These are phyloP conservation scores for Drosophila monieri DNA, from an alignment of 2,888 invertebrate genomes.

Conservation along the genomic window DNA sequence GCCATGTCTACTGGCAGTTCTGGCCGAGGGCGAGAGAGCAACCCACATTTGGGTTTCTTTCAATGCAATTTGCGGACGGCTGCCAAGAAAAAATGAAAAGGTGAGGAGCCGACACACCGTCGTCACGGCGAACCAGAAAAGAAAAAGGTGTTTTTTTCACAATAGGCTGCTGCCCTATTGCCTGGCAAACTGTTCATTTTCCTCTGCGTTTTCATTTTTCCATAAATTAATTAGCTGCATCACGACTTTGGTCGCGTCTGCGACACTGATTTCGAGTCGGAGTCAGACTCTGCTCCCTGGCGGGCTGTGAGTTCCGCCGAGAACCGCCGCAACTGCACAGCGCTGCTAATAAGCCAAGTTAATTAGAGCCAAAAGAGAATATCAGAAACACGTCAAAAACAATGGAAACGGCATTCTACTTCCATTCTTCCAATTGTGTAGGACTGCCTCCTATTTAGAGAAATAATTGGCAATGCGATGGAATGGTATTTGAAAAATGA, in stretches of 20 bases:
- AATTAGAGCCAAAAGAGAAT: slow-evolving; percentile 47
- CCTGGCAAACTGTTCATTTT: slow-evolving; percentile 47
- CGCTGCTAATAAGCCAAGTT: slow-evolving; percentile 39
- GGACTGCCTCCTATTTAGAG: slow-evolving; percentile 23
- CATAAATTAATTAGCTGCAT: slow-evolving; percentile 74
- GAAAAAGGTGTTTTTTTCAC: slow-evolving; percentile 47
- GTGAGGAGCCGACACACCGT: slow-evolving; percentile 16
- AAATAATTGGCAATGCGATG: too few species aligned
- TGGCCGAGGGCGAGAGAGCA: slow-evolving; percentile 69
- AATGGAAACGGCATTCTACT: neutral
- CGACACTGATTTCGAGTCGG: slow-evolving; percentile 42
- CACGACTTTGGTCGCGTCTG: slow-evolving; percentile 59
- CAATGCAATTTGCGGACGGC: slow-evolving; percentile 68
- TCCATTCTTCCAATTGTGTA: neutral
- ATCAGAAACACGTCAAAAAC: slow-evolving; percentile 19
- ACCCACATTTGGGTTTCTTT: slow-evolving; percentile 63
- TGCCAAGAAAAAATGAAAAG: slow-evolving; percentile 62
- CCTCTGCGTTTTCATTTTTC: slow-evolving; percentile 42
- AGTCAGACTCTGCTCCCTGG: slow-evolving; percentile 18
- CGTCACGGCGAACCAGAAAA: slow-evolving; percentile 19
- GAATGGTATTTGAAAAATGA: too few species aligned
- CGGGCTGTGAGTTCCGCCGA: slow-evolving; percentile 58
- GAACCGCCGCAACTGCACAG: slow-evolving; percentile 47
- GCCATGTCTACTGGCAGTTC: slow-evolving; percentile 54
- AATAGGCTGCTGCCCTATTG: slow-evolving; percentile 29